A percentile compares a stretch with the other conserved stretches of the same genome.
These are phyloP conservation scores for Aphidius ervi DNA, from an alignment of 1,140 invertebrate genomes.

Conservation along the genomic window DNA sequence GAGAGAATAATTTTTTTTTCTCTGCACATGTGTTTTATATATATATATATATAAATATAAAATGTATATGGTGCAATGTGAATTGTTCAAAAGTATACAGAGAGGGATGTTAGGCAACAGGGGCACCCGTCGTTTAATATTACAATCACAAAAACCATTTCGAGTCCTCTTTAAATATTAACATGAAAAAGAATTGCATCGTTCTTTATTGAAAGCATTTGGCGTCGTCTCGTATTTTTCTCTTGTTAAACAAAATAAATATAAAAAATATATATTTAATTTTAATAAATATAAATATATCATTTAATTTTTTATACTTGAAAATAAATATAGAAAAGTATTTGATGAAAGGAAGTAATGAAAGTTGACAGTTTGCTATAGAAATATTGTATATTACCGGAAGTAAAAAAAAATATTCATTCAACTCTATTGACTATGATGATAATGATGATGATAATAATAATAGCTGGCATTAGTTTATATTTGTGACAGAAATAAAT, in stretches of 20 bases:
- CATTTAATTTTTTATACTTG: conserved; percentile 5
- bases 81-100: conserved; percentile 13
- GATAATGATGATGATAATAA: too few species aligned
- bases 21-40: conserved; percentile 13
- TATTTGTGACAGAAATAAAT: too few species aligned
- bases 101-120: conserved; percentile 13
- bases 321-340: neutral
- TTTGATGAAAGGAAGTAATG: neutral
- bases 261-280: neutral
- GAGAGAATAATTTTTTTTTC: neutral
- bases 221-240: too few species aligned
- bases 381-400: too few species aligned
- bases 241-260: too few species aligned
- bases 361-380: neutral
- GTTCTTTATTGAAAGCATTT: conserved; percentile 17
- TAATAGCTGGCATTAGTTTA: too few species aligned
- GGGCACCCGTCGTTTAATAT: conserved; percentile 26
- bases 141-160: conserved; percentile 28
- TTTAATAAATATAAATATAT: neutral
- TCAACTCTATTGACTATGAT: too few species aligned
- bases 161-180: conserved; percentile 22
- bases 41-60: conserved; percentile 18
- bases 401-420: too few species aligned
- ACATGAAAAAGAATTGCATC: conserved; percentile 17
- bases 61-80: conserved; percentile 15